A percentile compares a stretch with the other conserved stretches of the same genome.
Conservation (phyloP, 2,888 invertebrate genomes). For the Stenoptilia bipunctidactyla region DNA sequence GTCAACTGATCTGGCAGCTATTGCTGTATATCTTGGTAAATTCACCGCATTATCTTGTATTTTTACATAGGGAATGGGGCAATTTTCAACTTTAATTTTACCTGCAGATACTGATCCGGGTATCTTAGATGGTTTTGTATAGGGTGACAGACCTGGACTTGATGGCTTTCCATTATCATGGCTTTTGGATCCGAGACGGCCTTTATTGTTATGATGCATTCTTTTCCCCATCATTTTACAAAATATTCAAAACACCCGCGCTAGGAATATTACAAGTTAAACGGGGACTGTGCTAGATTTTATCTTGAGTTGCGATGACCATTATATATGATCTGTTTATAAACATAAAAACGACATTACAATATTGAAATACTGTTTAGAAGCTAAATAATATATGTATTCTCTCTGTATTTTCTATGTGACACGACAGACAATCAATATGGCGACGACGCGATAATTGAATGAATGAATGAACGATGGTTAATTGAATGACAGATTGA, state of each 20-base stretch:
- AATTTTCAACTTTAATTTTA: slow-evolving; percentile 53
- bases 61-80: slow-evolving; percentile 76
- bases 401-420: too few relatives aligned
- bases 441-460: too few relatives aligned
- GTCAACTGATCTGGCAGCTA: slow-evolving; percentile 76
- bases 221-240: slow-evolving; percentile 60
- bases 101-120: slow-evolving; percentile 48
- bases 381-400: too few relatives aligned
- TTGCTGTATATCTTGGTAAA: slow-evolving; percentile 76
- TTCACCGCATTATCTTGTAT: slow-evolving; percentile 76
- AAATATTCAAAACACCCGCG: slow-evolving; percentile 47
- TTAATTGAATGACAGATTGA: neutral
- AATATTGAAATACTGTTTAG: too few relatives aligned
- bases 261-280: too few relatives aligned
- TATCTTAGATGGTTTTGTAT: slow-evolving; percentile 58
- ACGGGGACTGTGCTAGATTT: too few relatives aligned
- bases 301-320: too few relatives aligned
- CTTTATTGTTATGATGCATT: slow-evolving; percentile 65
- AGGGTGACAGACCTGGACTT: slow-evolving; percentile 60
- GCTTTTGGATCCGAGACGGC: slow-evolving; percentile 59
- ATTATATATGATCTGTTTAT: too few relatives aligned
- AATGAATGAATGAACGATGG: too few relatives aligned
- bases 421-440: too few relatives aligned
- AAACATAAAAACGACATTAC: too few relatives aligned
- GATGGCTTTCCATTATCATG: slow-evolving; percentile 63